Percentiles rank a stretch among this genome's conserved stretches.
Evolutionary conservation across 2,113 vertebrate genomes (phyloP).

Genomic region (Hepsetus odoe): DNA sequence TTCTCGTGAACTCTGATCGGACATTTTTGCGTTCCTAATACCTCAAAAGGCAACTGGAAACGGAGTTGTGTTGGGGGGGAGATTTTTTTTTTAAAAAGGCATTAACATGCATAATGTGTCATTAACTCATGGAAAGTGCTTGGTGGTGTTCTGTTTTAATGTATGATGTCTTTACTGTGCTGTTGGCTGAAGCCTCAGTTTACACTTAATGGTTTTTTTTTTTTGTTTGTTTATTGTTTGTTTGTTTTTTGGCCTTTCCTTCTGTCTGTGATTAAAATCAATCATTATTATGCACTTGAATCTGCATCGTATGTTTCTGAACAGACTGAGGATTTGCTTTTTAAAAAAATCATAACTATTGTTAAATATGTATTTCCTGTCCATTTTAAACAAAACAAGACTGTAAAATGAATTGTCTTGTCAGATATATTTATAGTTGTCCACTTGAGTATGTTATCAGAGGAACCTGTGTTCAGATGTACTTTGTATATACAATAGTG

Average conservation of each 20-base stretch:
- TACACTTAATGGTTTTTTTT: slow-evolving; percentile 38
- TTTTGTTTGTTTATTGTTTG: neutral
- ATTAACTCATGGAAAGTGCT: slow-evolving; percentile 56
- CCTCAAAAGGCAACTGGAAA: slow-evolving; percentile 77
- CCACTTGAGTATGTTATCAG: slow-evolving; percentile 75
- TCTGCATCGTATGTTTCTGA: slow-evolving; percentile 72
- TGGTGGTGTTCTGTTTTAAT: slow-evolving; percentile 62
- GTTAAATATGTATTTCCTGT: slow-evolving; percentile 78
- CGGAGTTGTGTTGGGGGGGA: slow-evolving; percentile 41
- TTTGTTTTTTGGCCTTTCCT: no score
- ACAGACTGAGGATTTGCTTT: slow-evolving; percentile 66
- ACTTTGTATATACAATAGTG: slow-evolving; percentile 93
- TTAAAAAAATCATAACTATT: slow-evolving; percentile 69
- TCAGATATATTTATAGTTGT: slow-evolving; percentile 85
- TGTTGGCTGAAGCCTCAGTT: slow-evolving; percentile 59
- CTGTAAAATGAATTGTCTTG: slow-evolving; percentile 72
- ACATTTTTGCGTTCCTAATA: slow-evolving; percentile 67
- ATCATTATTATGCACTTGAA: slow-evolving; percentile 75
- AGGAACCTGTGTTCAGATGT: slow-evolving; percentile 86
- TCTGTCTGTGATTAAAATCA: slow-evolving; percentile 59
- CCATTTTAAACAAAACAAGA: slow-evolving; percentile 72
- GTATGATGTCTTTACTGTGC: slow-evolving; percentile 53
- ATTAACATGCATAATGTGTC: slow-evolving; percentile 50
- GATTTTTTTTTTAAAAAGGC: slow-evolving; percentile 18
- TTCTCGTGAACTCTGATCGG: slow-evolving; percentile 62